Conservation (phyloP, 2,797 vertebrate species). For the Gouania willdenowi region DNA sequence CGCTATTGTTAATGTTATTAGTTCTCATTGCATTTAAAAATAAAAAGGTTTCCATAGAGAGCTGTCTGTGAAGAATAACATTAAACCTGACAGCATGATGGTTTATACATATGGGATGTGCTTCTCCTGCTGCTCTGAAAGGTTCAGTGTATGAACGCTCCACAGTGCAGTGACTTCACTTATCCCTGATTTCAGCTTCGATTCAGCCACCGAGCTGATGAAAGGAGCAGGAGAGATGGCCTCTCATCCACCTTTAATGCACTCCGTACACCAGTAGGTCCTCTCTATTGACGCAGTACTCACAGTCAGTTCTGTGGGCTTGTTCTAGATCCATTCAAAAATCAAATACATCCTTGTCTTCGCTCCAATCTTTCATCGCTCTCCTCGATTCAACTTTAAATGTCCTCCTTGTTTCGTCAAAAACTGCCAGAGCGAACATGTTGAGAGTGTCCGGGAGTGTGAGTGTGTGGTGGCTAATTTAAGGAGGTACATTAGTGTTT, state of each 20-base stretch:
- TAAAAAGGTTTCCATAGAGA: neutral
- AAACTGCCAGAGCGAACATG: neutral
- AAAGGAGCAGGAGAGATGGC: constrained; percentile 36
- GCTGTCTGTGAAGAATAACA: neutral
- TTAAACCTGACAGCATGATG: neutral
- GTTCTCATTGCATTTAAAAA: neutral
- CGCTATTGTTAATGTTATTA: neutral
- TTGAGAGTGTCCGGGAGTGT: too few relatives aligned
- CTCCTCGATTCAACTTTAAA: constrained; percentile 50
- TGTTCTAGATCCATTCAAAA: neutral
- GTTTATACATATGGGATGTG: too few relatives aligned
- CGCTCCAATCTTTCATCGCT: constrained; percentile 34
- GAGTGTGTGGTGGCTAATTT: too few relatives aligned
- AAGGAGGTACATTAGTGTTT: too few relatives aligned
- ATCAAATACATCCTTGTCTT: neutral
- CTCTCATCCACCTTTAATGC: constrained; percentile 44
- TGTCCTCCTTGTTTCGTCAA: constrained; percentile 16
- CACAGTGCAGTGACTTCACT: constrained; percentile 33
- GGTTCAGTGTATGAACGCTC: constrained; percentile 14
- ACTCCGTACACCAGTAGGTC: constrained; percentile 15
- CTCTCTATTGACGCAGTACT: neutral
- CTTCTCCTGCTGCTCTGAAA: constrained; percentile 2
- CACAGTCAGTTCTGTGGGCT: constrained; percentile 9
- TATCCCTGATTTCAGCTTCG: constrained; percentile 35
- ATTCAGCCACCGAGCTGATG: constrained; percentile 37